Evolutionary conservation across 2,113 vertebrate genomes (phyloP).

Genomic region (Toxotes chatareus): DNA sequence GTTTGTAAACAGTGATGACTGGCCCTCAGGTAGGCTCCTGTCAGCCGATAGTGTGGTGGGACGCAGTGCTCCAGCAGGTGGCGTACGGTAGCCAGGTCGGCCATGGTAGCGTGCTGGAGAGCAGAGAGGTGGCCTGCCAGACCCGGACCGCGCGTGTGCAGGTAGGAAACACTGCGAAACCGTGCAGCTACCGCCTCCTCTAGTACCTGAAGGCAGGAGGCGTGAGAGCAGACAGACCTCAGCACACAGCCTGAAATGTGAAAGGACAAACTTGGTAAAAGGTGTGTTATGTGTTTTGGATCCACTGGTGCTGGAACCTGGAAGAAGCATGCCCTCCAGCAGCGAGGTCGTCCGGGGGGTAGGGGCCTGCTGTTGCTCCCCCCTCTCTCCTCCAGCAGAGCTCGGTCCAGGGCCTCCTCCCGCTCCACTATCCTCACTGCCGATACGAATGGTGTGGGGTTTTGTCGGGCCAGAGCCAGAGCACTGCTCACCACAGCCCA

Average conservation of each 20-base stretch:
- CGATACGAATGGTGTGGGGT: constrained; percentile 92
- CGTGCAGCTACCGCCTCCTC: constrained; percentile 82
- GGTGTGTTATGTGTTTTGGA: no score
- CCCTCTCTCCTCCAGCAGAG: constrained; percentile 80
- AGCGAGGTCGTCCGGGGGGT: constrained; percentile 88
- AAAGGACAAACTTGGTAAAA: neutral
- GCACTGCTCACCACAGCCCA: constrained; percentile 88
- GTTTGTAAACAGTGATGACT: constrained; percentile 87
- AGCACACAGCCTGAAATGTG: neutral
- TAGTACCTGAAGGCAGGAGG: constrained; percentile 72
- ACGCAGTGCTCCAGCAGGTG: constrained; percentile 94
- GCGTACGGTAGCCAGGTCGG: constrained; percentile 88
- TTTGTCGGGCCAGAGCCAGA: constrained; percentile 86
- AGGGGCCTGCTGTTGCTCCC: constrained; percentile 71
- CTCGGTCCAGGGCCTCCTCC: constrained; percentile 87
- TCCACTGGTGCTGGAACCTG: constrained; percentile 64
- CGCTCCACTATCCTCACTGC: constrained; percentile 93
- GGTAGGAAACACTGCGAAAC: constrained; percentile 83
- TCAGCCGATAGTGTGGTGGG: constrained; percentile 90
- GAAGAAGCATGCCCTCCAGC: constrained; percentile 91
- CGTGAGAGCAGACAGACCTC: neutral
- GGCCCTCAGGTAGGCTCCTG: constrained; percentile 85
- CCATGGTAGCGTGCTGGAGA: constrained; percentile 88
- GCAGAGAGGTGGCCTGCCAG: constrained; percentile 89
- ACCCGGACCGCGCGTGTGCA: constrained; percentile 83